phyloP scores from a whole-genome alignment of 2,888 invertebrate genomes.

The Brachylomia viminalis region DNA sequence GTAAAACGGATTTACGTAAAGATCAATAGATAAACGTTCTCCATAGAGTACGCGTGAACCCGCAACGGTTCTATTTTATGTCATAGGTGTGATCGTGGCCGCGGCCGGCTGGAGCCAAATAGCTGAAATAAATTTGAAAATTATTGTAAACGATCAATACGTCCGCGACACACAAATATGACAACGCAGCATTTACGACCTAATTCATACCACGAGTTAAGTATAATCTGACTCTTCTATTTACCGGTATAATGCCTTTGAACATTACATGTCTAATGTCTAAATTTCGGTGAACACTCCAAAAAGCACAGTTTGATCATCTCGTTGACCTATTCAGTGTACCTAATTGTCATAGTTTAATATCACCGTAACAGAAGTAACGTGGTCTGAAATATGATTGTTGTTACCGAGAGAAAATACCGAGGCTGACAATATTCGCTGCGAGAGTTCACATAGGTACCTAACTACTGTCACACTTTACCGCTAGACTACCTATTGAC shows the following conservation, averaged over 20 bases:
- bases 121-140: conserved; percentile 55
- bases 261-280: conserved; percentile 8
- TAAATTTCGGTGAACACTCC: neutral
- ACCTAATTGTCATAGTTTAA: neutral
- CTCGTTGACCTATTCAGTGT: neutral
- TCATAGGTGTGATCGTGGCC: conserved; percentile 29
- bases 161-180: conserved; percentile 48
- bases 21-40: neutral
- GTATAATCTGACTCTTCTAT: conserved; percentile 10
- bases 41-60: neutral
- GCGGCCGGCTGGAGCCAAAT: conserved; percentile 55
- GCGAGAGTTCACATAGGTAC: neutral
- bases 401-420: neutral
- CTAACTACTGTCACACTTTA: too few relatives aligned
- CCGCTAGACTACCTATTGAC: neutral
- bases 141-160: conserved; percentile 57
- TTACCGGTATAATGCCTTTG: neutral
- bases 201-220: conserved; percentile 23
- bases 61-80: conserved; percentile 31
- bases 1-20: conserved; percentile 1
- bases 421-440: neutral
- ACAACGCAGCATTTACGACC: conserved; percentile 29
- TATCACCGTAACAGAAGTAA: neutral
- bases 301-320: conserved; percentile 8
- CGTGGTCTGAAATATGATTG: neutral